Percentiles rank a stretch among this genome's conserved stretches.
These are phyloP conservation scores for Scrobipalpa atriplicella DNA, from an alignment of 2,888 invertebrate species.

Conservation along the genomic window DNA sequence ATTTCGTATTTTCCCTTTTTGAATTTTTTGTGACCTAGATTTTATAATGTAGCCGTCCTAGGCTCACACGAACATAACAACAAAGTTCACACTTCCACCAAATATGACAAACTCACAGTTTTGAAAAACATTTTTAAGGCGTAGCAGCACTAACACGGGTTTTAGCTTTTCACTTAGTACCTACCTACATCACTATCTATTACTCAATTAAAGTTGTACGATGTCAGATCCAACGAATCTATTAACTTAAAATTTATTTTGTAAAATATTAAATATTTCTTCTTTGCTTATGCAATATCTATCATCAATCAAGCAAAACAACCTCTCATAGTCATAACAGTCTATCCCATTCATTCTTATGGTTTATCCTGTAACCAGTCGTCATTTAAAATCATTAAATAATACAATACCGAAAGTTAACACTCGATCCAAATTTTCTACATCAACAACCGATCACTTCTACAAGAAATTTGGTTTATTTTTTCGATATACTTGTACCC, in stretches of 20 bases:
- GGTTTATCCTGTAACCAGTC: neutral
- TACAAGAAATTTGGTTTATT: neutral
- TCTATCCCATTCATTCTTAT: no score
- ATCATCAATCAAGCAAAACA: no score
- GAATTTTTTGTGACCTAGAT: conserved; percentile 44
- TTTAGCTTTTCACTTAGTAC: neutral
- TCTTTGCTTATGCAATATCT: no score
- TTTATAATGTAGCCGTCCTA: conserved; percentile 41
- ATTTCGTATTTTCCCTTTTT: conserved; percentile 54
- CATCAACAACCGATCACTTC: neutral
- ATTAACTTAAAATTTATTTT: no score
- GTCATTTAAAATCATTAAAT: neutral
- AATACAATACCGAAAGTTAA: neutral
- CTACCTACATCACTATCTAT: neutral
- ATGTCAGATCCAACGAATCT: no score
- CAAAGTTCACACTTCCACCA: conserved; percentile 38
- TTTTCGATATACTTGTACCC: neutral
- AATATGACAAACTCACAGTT: conserved; percentile 22
- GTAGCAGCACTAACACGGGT: conserved; percentile 27
- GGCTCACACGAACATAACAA: conserved; percentile 53
- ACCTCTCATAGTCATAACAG: no score
- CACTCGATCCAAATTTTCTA: neutral
- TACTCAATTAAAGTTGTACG: no score
- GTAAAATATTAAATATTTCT: no score
- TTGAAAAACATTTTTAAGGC: neutral